Percentiles rank a stretch among this genome's conserved stretches.
Evolutionary conservation across 2,113 vertebrate species (phyloP).

Genomic region (Limnothrissa miodon): DNA sequence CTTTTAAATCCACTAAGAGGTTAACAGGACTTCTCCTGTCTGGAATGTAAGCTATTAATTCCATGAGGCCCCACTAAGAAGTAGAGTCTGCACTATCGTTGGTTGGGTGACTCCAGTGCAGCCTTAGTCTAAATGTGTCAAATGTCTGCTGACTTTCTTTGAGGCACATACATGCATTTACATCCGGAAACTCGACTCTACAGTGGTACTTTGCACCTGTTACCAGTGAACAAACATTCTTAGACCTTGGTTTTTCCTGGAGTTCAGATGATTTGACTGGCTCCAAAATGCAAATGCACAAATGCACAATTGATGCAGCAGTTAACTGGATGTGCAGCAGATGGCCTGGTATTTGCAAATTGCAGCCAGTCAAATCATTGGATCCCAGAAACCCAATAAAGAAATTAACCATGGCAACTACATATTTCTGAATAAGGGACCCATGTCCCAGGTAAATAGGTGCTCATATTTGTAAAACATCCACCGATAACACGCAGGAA

Average conservation of each 20-base stretch:
- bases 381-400: background rate
- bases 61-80: constrained; percentile 36
- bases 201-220: constrained; percentile 47
- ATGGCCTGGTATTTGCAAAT: background rate
- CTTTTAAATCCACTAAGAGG: constrained; percentile 47
- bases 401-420: background rate
- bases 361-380: background rate
- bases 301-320: background rate
- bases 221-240: constrained; percentile 36
- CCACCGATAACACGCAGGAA: background rate
- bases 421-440: background rate
- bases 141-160: constrained; percentile 39
- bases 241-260: background rate
- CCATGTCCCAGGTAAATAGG: background rate
- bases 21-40: constrained; percentile 40
- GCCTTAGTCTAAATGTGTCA: constrained; percentile 44
- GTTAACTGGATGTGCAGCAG: background rate
- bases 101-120: constrained; percentile 21
- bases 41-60: constrained; percentile 52
- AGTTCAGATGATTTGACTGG: background rate
- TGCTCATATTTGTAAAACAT: background rate
- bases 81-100: constrained; percentile 27
- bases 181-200: constrained; percentile 36
- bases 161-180: constrained; percentile 42
- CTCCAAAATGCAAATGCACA: too few relatives aligned